Conservation (phyloP, 2,113 vertebrate genomes). For the Stigmatopora nigra region DNA sequence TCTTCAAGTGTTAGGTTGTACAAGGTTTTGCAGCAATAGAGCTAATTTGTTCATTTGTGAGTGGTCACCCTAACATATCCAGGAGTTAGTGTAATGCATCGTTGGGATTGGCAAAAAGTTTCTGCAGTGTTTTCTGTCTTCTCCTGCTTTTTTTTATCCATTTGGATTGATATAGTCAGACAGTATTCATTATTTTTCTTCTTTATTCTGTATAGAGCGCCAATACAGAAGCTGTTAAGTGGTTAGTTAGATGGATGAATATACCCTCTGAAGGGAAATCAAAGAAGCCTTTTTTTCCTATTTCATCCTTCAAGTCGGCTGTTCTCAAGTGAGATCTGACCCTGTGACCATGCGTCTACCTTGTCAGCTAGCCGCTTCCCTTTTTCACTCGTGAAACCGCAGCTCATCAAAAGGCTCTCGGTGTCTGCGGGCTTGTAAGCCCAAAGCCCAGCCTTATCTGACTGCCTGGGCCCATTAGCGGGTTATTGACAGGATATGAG, state of each 20-base stretch:
- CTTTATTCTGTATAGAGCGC: background rate
- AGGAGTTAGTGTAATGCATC: too few relatives aligned
- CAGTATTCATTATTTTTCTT: background rate
- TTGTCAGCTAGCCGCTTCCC: background rate
- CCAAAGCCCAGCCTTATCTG: constrained; percentile 54
- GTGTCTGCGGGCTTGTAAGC: constrained; percentile 31
- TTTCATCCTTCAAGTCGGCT: constrained; percentile 18
- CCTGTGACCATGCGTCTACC: constrained; percentile 14
- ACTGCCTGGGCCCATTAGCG: constrained; percentile 57
- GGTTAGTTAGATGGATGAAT: background rate
- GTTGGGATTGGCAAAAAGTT: background rate
- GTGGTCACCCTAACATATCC: too few relatives aligned
- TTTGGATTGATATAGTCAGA: too few relatives aligned
- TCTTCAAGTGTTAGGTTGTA: too few relatives aligned
- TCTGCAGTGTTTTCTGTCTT: background rate
- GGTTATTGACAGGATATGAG: constrained; percentile 67
- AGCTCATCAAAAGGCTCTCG: constrained; percentile 33
- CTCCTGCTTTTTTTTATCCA: background rate
- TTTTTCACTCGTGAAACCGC: constrained; percentile 12
- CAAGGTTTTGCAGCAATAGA: too few relatives aligned
- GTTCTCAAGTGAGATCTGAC: constrained; percentile 23
- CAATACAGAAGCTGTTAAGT: background rate
- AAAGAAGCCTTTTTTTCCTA: background rate
- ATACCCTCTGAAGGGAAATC: background rate
- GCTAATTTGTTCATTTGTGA: too few relatives aligned